phyloP scores from a whole-genome alignment of 2,113 vertebrate genomes.

The Garra rufa region DNA sequence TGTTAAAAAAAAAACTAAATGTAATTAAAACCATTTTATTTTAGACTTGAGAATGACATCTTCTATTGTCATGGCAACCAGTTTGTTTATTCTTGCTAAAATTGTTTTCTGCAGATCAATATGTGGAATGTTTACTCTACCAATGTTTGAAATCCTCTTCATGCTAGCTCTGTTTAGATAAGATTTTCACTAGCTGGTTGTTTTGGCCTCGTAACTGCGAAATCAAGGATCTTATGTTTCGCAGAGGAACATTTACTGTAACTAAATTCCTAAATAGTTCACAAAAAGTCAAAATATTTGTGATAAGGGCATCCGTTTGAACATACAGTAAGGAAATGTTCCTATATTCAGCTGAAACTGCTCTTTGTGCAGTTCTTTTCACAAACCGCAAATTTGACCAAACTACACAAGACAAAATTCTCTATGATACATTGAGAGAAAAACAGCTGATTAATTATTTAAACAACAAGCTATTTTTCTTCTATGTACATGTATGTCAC shows the following conservation, averaged over 20 bases:
- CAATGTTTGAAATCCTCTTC: not conserved
- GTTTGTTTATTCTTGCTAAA: not conserved
- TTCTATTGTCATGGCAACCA: not conserved
- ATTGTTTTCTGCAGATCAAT: not conserved
- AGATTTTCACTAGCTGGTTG: not conserved
- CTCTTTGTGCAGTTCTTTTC: not conserved
- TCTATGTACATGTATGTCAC: not conserved
- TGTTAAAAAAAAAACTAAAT: not conserved
- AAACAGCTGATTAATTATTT: not conserved
- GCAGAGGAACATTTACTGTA: not conserved
- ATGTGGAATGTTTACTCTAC: not conserved
- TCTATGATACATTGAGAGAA: not conserved
- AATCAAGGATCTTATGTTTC: not conserved
- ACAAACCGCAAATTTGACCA: not conserved
- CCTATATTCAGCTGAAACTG: not conserved
- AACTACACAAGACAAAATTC: not conserved
- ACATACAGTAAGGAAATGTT: not conserved
- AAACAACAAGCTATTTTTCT: not conserved
- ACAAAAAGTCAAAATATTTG: not conserved
- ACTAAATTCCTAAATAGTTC: not conserved
- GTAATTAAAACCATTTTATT: slow-evolving; percentile 4
- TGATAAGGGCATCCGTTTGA: not conserved
- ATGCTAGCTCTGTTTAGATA: not conserved
- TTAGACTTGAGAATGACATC: not conserved
- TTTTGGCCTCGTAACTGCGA: not conserved